A percentile compares a stretch with the other conserved stretches of the same genome.
Conservation (phyloP, 2,888 invertebrate genomes). For the Pycnomerus fuliginosus region DNA sequence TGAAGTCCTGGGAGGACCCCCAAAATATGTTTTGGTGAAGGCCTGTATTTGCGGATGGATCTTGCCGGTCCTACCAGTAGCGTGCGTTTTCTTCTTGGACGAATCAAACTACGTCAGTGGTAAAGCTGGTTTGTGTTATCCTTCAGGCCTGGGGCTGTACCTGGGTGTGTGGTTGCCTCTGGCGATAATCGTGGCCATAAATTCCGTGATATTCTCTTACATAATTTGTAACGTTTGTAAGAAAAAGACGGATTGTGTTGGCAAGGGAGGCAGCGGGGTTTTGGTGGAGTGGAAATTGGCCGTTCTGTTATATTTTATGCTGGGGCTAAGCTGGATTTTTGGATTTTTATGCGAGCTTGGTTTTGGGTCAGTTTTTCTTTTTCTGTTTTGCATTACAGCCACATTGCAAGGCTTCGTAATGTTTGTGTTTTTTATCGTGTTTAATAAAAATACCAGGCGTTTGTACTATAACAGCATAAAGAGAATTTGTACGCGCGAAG, state of each 20-base stretch:
- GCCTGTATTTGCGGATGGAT: conserved; percentile 67
- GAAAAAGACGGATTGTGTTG: conserved; percentile 37
- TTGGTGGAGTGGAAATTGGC: conserved; percentile 51
- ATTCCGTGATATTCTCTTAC: conserved; percentile 59
- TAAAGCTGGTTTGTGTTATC: conserved; percentile 55
- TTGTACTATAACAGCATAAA: conserved; percentile 42
- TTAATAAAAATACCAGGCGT: conserved; percentile 60
- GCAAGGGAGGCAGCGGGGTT: conserved; percentile 25
- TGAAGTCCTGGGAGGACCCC: conserved; percentile 61
- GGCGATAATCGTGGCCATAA: conserved; percentile 56
- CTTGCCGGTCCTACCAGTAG: conserved; percentile 57
- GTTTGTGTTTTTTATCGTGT: conserved; percentile 61
- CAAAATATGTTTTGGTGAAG: conserved; percentile 55
- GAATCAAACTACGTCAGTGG: conserved; percentile 51
- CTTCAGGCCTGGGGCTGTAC: conserved; percentile 58
- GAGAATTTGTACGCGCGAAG: background rate
- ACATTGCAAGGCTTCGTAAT: conserved; percentile 62
- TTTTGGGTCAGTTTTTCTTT: conserved; percentile 40
- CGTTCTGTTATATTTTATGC: conserved; percentile 58
- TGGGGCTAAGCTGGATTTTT: conserved; percentile 63
- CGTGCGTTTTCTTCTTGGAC: conserved; percentile 54
- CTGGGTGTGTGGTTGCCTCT: conserved; percentile 60
- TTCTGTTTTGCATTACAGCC: conserved; percentile 58
- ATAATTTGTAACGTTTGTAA: conserved; percentile 59
- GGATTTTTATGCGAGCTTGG: conserved; percentile 55